phyloP scores from a whole-genome alignment of 2,113 vertebrate genomes.

The Corythornis vintsioides region DNA sequence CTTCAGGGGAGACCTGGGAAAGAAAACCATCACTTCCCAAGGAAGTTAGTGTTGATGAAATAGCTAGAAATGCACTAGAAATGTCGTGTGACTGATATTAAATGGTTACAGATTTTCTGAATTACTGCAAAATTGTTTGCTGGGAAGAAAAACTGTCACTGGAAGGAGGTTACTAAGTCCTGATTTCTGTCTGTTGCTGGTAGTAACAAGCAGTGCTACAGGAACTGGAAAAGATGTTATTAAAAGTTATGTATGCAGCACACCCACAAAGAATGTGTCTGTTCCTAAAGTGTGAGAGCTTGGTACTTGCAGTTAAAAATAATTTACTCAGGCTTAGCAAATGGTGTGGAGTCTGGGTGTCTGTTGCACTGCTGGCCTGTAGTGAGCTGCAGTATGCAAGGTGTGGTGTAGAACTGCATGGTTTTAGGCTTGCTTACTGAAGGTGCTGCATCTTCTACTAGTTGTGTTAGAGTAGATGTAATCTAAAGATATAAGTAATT shows the following conservation, averaged over 20 bases:
- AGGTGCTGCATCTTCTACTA: neutral
- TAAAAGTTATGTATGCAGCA: neutral
- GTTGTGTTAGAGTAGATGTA: neutral
- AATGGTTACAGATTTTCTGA: neutral
- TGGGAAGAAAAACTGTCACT: neutral
- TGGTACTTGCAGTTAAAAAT: neutral
- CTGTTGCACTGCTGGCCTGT: neutral
- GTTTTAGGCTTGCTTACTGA: neutral
- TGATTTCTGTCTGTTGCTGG: neutral
- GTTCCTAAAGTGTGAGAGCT: neutral
- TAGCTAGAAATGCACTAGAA: neutral
- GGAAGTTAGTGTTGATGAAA: neutral
- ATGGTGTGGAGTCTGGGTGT: neutral
- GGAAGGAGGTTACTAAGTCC: neutral
- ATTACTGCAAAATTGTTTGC: neutral
- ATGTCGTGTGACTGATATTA: neutral
- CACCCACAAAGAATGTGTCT: neutral
- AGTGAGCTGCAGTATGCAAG: neutral
- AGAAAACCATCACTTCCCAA: neutral
- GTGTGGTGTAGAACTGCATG: neutral
- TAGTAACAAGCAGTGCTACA: neutral
- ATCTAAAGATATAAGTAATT: neutral
- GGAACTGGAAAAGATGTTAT: neutral
- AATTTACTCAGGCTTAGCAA: constrained; percentile 1
- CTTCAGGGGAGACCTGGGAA: neutral